Evolutionary conservation across 2,888 invertebrate genomes (phyloP).

Genomic region (Scaptomyza polygonia): DNA sequence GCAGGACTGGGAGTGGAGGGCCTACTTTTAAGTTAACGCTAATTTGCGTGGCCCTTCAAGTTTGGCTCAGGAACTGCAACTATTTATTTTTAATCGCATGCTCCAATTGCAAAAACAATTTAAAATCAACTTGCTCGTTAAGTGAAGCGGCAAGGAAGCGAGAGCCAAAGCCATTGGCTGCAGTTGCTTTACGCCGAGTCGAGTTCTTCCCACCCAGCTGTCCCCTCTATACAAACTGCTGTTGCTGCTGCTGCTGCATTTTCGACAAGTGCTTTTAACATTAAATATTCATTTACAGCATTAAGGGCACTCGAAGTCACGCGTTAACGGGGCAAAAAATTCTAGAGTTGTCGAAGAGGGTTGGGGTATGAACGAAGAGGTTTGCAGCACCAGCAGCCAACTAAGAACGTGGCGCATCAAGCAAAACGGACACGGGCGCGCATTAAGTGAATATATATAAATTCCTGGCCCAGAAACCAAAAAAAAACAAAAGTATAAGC

Average conservation of each 20-base stretch:
- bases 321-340: conserved; percentile 71
- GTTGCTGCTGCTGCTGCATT: conserved; percentile 65
- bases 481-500: background rate
- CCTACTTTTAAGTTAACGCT: conserved; percentile 62
- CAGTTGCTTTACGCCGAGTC: conserved; percentile 25
- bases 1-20: background rate
- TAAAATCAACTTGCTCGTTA: conserved; percentile 79
- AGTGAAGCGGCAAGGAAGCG: conserved; percentile 65
- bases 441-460: conserved; percentile 76
- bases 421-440: conserved; percentile 72
- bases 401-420: conserved; percentile 73
- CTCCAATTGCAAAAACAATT: conserved; percentile 80
- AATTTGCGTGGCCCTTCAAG: conserved; percentile 65
- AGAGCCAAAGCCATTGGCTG: conserved; percentile 50
- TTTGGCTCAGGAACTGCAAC: conserved; percentile 59
- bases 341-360: background rate
- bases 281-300: conserved; percentile 81
- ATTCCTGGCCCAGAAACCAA: conserved; percentile 34
- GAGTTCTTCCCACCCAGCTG: background rate
- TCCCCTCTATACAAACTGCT: conserved; percentile 3
- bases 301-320: conserved; percentile 80
- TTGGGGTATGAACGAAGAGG: too few species aligned
- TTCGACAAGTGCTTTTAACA: conserved; percentile 80
- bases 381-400: too few species aligned
- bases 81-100: conserved; percentile 78